phyloP scores from a whole-genome alignment of 2,888 invertebrate species.

The Metacarcinus magister region DNA sequence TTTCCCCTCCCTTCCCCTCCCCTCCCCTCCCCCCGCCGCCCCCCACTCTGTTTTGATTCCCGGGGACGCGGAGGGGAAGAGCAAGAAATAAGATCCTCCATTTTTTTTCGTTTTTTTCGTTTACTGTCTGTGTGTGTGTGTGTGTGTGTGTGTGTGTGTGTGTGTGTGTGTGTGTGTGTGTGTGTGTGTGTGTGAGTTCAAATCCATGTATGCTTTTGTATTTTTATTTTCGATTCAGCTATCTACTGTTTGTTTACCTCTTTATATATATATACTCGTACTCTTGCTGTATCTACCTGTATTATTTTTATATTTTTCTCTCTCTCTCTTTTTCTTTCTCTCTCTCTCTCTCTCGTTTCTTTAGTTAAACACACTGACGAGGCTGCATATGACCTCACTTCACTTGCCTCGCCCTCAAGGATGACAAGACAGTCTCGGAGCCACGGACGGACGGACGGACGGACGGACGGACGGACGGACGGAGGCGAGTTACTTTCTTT shows the following conservation, averaged over 20 bases:
- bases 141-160: neutral
- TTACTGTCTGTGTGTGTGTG: neutral
- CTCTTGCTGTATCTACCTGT: neutral
- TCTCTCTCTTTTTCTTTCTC: conserved; percentile 38
- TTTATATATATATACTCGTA: neutral
- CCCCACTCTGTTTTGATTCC: neutral
- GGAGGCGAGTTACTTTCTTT: neutral
- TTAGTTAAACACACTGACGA: neutral
- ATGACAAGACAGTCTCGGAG: neutral
- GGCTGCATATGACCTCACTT: neutral
- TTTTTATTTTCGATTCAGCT: neutral
- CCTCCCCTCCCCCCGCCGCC: neutral
- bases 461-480: too few relatives aligned
- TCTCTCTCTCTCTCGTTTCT: conserved; percentile 16
- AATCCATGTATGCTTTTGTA: conserved; percentile 15
- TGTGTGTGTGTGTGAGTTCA: neutral
- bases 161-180: too few relatives aligned
- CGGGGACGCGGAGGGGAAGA: neutral
- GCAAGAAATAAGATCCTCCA: neutral
- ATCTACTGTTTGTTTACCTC: conserved; percentile 14
- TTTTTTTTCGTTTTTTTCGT: neutral
- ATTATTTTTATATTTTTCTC: neutral
- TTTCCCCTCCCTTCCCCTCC: neutral
- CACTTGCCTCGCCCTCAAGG: neutral
- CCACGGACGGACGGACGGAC: neutral